A percentile compares a stretch with the other conserved stretches of the same genome.
Conservation (phyloP, 2,113 vertebrate genomes). For the Ctenodactylus gundi region DNA sequence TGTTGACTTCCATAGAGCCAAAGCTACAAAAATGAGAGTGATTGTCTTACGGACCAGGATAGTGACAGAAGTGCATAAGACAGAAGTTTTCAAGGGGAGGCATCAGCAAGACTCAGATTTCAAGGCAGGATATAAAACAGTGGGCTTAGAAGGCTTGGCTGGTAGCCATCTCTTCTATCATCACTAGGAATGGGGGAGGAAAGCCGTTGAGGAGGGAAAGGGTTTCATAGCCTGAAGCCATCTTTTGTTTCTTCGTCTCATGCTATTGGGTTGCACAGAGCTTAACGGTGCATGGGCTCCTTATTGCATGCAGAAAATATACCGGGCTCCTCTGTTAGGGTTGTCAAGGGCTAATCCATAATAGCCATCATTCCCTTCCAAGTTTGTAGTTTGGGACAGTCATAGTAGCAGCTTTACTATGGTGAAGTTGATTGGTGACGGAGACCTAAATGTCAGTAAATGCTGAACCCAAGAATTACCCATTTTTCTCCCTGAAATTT, state of each 20-base stretch:
- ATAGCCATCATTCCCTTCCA: not conserved
- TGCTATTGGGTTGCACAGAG: not conserved
- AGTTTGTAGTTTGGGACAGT: not conserved
- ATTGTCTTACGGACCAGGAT: not conserved
- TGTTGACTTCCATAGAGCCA: slow-evolving; percentile 26
- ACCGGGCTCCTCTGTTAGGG: not conserved
- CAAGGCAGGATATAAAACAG: not conserved
- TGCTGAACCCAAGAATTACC: not conserved
- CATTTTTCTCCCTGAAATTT: not conserved
- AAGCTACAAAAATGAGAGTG: not conserved
- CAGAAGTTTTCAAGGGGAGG: not conserved
- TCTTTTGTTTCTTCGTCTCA: not conserved
- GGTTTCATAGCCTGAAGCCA: not conserved
- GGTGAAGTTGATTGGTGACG: not conserved
- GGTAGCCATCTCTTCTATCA: not conserved
- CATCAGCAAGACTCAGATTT: not conserved
- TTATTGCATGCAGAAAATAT: not conserved
- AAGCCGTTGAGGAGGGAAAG: not conserved
- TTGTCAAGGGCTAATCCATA: not conserved
- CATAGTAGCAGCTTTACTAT: not conserved
- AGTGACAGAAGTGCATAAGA: not conserved
- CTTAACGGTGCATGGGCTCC: not conserved
- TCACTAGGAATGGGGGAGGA: not conserved
- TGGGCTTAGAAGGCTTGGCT: not conserved
- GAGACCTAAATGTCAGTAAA: not conserved